phyloP scores from a whole-genome alignment of 2,797 vertebrate genomes.

The Poecile montanus region DNA sequence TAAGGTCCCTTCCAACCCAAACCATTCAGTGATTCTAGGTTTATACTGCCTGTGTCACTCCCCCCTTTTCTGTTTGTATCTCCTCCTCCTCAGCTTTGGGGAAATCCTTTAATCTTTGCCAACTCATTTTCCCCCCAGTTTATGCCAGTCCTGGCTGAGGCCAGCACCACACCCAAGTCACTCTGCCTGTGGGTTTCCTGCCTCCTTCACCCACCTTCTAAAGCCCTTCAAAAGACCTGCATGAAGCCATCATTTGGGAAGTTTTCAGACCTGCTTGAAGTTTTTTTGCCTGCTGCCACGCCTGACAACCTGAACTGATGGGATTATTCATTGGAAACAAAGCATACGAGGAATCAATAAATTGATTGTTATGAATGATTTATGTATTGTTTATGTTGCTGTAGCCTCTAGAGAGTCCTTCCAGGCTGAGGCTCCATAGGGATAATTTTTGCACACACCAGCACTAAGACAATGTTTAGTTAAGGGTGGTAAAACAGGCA shows the following conservation, averaged over 20 bases:
- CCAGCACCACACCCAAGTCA: neutral
- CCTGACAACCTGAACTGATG: neutral
- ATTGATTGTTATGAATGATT: neutral
- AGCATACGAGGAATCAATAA: neutral
- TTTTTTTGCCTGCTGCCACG: neutral
- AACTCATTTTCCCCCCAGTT: neutral
- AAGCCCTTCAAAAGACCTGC: neutral
- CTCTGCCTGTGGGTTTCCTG: neutral
- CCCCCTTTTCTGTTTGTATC: neutral
- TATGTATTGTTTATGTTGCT: neutral
- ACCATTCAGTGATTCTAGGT: too few relatives aligned
- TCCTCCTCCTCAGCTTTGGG: neutral
- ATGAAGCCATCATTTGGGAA: neutral
- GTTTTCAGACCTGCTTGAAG: neutral
- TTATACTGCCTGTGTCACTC: neutral
- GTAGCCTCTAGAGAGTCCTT: neutral
- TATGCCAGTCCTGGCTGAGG: neutral
- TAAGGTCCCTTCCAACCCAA: neutral
- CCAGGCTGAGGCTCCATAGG: neutral
- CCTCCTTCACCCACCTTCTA: neutral
- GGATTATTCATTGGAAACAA: conserved; percentile 6
- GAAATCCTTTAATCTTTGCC: neutral
- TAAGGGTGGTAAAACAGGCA: neutral
- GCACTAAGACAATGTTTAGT: neutral
- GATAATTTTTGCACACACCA: neutral